Conservation (phyloP, 1,140 invertebrate genomes). For the Aphis craccivora region DNA sequence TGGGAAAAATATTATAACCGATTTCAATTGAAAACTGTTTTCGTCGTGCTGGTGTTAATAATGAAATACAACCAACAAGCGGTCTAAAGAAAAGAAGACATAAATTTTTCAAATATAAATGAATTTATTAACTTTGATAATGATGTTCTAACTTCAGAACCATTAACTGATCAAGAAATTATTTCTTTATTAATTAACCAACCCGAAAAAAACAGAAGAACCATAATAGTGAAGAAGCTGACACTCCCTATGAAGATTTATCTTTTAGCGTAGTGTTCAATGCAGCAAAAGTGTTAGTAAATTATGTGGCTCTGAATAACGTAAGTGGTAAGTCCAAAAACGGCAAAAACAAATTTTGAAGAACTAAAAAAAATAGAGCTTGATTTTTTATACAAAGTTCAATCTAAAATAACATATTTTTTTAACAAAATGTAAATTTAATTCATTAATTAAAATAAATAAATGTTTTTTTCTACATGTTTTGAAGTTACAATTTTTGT, state of each 20-base stretch:
- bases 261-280: not conserved
- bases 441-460: too few relatives aligned
- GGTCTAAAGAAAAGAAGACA: not conserved
- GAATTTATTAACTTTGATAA: conserved; percentile 6
- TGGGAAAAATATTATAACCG: not conserved
- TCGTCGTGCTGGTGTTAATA: not conserved
- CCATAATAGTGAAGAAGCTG: not conserved
- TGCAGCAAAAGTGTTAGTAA: not conserved
- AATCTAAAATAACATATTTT: not conserved
- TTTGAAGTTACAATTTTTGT: too few relatives aligned
- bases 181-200: conserved; percentile 15
- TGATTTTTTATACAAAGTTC: not conserved
- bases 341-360: not conserved
- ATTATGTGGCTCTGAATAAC: conserved; percentile 11
- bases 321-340: not conserved
- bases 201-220: not conserved
- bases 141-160: conserved; percentile 7
- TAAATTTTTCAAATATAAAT: not conserved
- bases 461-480: too few relatives aligned
- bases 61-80: not conserved
- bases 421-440: too few relatives aligned
- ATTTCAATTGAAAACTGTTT: not conserved
- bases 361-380: not conserved
- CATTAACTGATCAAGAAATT: not conserved
- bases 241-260: not conserved